Evolutionary conservation across 1,140 invertebrate genomes (phyloP).

Genomic region (Manduca sexta): DNA sequence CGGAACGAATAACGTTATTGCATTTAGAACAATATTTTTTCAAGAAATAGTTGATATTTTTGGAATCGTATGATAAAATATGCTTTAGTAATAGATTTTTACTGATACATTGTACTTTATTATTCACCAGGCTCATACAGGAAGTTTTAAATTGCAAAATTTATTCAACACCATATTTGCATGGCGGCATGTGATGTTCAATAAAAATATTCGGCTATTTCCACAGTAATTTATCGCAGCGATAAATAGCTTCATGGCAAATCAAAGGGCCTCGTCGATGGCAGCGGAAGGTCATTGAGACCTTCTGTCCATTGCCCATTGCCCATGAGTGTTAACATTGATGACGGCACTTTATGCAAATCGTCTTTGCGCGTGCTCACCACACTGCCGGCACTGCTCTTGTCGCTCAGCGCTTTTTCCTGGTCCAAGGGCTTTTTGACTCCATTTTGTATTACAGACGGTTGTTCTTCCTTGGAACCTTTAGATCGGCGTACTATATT

Average conservation of each 20-base stretch:
- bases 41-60: no score
- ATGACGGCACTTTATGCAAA: conserved; percentile 56
- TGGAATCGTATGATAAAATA: no score
- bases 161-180: conserved; percentile 12
- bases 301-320: conserved; percentile 38
- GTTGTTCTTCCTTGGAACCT: conserved; percentile 15
- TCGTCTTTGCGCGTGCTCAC: conserved; percentile 31
- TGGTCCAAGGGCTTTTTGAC: conserved; percentile 1
- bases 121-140: neutral
- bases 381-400: conserved; percentile 14
- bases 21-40: no score
- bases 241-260: conserved; percentile 37
- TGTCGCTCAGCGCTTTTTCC: neutral
- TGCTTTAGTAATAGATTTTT: no score
- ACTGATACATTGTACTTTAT: no score
- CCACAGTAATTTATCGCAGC: conserved; percentile 12
- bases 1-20: no score
- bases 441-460: conserved; percentile 13
- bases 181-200: neutral
- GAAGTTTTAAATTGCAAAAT: conserved; percentile 16
- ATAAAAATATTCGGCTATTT: conserved; percentile 8
- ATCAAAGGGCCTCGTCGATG: conserved; percentile 52
- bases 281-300: conserved; percentile 44
- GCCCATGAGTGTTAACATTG: conserved; percentile 46
- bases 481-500: conserved; percentile 22